phyloP scores from a whole-genome alignment of 2,888 invertebrate genomes.

The Lampropteryx suffumata region DNA sequence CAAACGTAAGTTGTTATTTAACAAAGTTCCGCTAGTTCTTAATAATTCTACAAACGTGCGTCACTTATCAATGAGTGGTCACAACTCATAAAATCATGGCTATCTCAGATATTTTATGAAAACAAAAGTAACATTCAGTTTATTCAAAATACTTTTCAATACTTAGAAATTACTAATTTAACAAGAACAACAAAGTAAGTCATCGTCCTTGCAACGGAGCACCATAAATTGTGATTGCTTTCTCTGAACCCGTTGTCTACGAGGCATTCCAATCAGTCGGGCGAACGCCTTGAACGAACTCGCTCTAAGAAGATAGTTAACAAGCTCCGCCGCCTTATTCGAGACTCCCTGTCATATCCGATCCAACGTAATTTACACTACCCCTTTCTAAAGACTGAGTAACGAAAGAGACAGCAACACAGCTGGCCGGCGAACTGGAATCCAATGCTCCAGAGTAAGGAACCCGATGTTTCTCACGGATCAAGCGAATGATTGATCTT shows the following conservation, averaged over 20 bases:
- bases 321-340: slow-evolving; percentile 48
- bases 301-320: slow-evolving; percentile 51
- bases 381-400: slow-evolving; percentile 28
- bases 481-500: slow-evolving; percentile 37
- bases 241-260: slow-evolving; percentile 55
- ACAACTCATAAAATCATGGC: neutral
- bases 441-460: slow-evolving; percentile 33
- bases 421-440: slow-evolving; percentile 23
- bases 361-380: slow-evolving; percentile 34
- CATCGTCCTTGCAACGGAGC: slow-evolving; percentile 40
- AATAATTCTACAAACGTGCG: too few species aligned
- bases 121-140: too few species aligned
- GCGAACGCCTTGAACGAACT: slow-evolving; percentile 49
- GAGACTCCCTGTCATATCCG: slow-evolving; percentile 43
- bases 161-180: slow-evolving; percentile 24
- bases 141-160: neutral
- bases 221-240: slow-evolving; percentile 64
- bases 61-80: neutral
- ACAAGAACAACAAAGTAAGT: slow-evolving; percentile 32
- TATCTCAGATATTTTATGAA: neutral
- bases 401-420: slow-evolving; percentile 30
- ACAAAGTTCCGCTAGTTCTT: too few species aligned
- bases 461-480: slow-evolving; percentile 33
- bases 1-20: too few species aligned
- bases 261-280: slow-evolving; percentile 58